phyloP scores from a whole-genome alignment of 2,797 vertebrate genomes.

The Galagoides demidoff region DNA sequence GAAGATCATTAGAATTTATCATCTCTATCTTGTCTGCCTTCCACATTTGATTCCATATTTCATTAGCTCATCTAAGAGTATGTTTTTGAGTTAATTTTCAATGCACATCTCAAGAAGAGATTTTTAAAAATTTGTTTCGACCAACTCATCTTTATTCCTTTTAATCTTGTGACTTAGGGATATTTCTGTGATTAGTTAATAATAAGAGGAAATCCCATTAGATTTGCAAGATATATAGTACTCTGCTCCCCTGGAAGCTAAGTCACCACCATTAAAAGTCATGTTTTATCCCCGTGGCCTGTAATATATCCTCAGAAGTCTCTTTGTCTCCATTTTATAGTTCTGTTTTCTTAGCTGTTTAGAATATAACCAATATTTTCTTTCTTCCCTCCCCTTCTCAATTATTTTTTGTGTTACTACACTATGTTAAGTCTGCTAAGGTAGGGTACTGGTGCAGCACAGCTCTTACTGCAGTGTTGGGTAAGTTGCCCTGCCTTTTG shows the following conservation, averaged over 20 bases:
- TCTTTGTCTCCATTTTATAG: background rate
- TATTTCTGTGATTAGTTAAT: background rate
- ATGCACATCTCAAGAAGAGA: background rate
- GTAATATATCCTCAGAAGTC: background rate
- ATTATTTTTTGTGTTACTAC: background rate
- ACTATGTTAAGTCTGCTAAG: background rate
- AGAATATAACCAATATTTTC: background rate
- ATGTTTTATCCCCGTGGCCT: background rate
- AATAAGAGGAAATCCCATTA: background rate
- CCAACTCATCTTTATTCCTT: background rate
- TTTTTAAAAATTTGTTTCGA: slow-evolving; percentile 13
- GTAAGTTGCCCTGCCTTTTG: background rate
- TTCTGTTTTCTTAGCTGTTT: slow-evolving; percentile 14
- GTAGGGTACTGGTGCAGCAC: background rate
- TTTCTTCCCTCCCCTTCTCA: background rate
- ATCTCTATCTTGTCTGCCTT: slow-evolving; percentile 50
- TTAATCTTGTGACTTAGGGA: background rate
- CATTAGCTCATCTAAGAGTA: slow-evolving; percentile 15
- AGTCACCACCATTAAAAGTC: background rate
- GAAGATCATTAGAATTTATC: slow-evolving; percentile 17
- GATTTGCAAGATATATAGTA: background rate
- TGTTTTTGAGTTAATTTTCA: slow-evolving; percentile 45
- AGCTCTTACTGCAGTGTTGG: background rate
- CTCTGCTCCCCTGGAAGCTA: background rate
- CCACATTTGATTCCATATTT: slow-evolving; percentile 25